Evolutionary conservation across 2,797 vertebrate species (phyloP), one percentile per base, ranked within the genome.

Genomic region (Artibeus lituratus): DNA sequence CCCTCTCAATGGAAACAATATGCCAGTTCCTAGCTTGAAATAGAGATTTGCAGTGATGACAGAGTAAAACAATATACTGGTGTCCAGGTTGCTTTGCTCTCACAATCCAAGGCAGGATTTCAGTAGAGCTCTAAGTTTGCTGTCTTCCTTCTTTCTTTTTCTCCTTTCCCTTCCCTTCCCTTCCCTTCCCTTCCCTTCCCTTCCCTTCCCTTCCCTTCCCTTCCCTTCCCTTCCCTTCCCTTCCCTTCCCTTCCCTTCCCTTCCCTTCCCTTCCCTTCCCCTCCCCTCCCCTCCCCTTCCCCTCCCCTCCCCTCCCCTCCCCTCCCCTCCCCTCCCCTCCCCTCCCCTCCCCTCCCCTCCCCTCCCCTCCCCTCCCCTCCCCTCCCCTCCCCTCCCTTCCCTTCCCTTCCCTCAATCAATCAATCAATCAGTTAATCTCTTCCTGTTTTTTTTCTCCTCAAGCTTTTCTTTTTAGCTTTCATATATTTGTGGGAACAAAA

Each of bases 1-100:
- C n/a, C 67, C 32, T 59, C 67, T 95, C 96, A 83, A 90, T 98
- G 84, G 81, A 87, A 97, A 96, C 94, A 97, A 91, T 91, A 95
- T 95, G 95, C 49, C 78, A 16, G 53, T 84, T 57, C 47, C 67
- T 35, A 94, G 59, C 59, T 91, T 94, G 72, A 97, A 95, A 59
- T 53, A 83, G 24, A 57, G 83, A 85, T 90, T 51, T 78, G 74
- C 84, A 83, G 53, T 90, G 85, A 96, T 87, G 93, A 89, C 88
- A 78, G 91, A 87, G 70, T 78, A 87, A 96, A 94, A 53, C 53
- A 83, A 70, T 69, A 35, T 2, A 77, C 32, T 57, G 55, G 59
- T 88, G 87, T 93, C 47, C 86, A 83, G 67, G 77, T 91, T 86
- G 21, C 26, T 93, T 90, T 72, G 57, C 67, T 92, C n/a, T 96